These are phyloP conservation scores for Onthophagus taurus DNA, from an alignment of 1,140 invertebrate species.

Conservation along the genomic window DNA sequence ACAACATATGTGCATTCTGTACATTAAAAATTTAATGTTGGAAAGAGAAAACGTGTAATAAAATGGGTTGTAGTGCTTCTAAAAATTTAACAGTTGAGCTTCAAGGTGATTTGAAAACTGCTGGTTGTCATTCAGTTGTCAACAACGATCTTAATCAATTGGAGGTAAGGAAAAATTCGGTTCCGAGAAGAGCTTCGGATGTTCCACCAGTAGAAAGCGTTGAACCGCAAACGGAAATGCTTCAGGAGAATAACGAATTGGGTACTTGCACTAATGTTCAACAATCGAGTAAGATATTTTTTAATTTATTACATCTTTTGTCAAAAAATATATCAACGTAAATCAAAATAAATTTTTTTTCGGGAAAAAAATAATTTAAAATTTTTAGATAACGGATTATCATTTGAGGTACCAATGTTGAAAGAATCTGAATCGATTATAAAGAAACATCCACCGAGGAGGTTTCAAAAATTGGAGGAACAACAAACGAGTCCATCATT, in stretches of 20 bases:
- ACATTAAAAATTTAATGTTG: no score
- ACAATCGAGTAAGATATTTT: constrained; percentile 22
- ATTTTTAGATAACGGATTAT: constrained; percentile 37
- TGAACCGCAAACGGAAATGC: constrained; percentile 27
- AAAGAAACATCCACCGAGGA: constrained; percentile 46
- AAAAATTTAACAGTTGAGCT: constrained; percentile 32
- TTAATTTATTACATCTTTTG: neutral
- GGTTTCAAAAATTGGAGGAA: constrained; percentile 50
- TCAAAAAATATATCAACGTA: neutral
- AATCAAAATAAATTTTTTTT: neutral
- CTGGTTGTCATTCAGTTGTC: constrained; percentile 15
- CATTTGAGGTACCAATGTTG: constrained; percentile 56
- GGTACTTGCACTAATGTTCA: constrained; percentile 29
- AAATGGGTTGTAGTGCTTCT: constrained; percentile 32
- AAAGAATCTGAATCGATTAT: constrained; percentile 41
- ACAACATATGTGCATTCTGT: no score
- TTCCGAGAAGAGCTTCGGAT: constrained; percentile 17
- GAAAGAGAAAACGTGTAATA: no score
- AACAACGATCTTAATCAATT: neutral
- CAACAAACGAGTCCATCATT: constrained; percentile 39
- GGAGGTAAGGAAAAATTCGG: constrained; percentile 20
- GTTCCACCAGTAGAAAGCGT: constrained; percentile 27
- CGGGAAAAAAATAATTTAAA: neutral
- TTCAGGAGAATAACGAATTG: constrained; percentile 27
- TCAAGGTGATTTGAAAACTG: constrained; percentile 22